Evolutionary conservation across 30 jellyfish, hydroid and myxozoan genomes (phyloP), one percentile per base, ranked within the genome.

Genomic region (Catostylus mosaicus): DNA sequence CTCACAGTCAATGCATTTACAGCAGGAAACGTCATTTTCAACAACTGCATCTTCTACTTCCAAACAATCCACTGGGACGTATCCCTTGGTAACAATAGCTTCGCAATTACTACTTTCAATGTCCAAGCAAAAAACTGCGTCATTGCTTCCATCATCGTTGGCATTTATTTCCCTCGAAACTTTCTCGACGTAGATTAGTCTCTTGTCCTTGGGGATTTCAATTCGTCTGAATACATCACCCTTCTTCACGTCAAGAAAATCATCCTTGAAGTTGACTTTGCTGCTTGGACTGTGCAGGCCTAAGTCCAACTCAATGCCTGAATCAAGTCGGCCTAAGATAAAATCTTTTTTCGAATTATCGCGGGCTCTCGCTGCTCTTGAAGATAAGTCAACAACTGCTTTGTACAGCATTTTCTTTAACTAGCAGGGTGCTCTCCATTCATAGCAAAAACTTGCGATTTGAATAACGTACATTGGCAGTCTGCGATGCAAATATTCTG

Each of bases 231-330:
- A 69, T 29, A 82, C 80, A 82, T 82, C 92, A 18, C 92, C 92
- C 63, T 60, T 60, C n/a, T 36, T 79, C 7, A 82, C 80, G 34
- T 26, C 70, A 30, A 82, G 86, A 30, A 82, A 82, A 30, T 69
- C 84, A 1, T 82, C 92, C 0, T 45, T 73, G 26, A 52, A n/a
- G n/a, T 27, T 54, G 24, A 31, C 31, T 16, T 67, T 74, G 62
- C 30, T 82, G 30, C 61, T 18, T 0, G 79, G 35, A 38, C 50
- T 68, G 52, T 74, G 69, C 35, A 82, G 73, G 68, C 92, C 82
- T 29, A 82, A 67, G 47, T 82, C 92, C 57, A 82, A 70, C 33
- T 82, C 92, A 30, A 82, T 82, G 1, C 92, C 92, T 0, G 92
- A 82, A 38, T 82, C 92, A 38, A 82, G 84, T 23, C 92, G 29